Conservation (phyloP, 2,888 invertebrate genomes). For the Gari tellinella region DNA sequence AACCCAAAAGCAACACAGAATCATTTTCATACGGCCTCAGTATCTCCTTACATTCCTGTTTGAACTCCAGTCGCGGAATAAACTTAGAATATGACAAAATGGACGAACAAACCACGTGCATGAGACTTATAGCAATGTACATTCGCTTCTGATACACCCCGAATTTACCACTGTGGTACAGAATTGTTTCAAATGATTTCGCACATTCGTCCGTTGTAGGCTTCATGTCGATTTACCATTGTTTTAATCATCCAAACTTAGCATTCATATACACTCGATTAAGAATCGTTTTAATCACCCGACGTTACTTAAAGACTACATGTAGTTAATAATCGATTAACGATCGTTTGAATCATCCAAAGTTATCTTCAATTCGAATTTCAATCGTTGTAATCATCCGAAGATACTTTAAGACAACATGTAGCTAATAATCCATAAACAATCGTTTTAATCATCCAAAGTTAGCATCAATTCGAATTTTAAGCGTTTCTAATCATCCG, state of each 20-base stretch:
- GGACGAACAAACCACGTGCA: slow-evolving; percentile 68
- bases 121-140: slow-evolving; percentile 60
- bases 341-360: too few relatives aligned
- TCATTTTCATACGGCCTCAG: slow-evolving; percentile 19
- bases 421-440: too few relatives aligned
- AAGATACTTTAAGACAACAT: too few relatives aligned
- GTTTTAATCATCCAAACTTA: background rate
- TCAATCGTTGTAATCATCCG: too few relatives aligned
- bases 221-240: slow-evolving; percentile 22
- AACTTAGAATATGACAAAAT: slow-evolving; percentile 63
- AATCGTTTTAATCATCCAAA: too few relatives aligned
- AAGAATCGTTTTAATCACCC: too few relatives aligned
- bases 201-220: slow-evolving; percentile 68
- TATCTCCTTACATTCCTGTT: slow-evolving; percentile 35
- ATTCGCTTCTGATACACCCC: slow-evolving; percentile 77
- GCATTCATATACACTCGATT: too few relatives aligned
- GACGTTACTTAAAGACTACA: too few relatives aligned
- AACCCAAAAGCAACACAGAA: slow-evolving; percentile 16
- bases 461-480: too few relatives aligned
- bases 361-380: too few relatives aligned
- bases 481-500: too few relatives aligned
- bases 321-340: too few relatives aligned
- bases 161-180: slow-evolving; percentile 71
- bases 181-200: slow-evolving; percentile 70
- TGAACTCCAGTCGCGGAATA: slow-evolving; percentile 44